A percentile compares a stretch with the other conserved stretches of the same genome.
Conservation (phyloP, 2,113 vertebrate genomes). For the Hippolais icterina region DNA sequence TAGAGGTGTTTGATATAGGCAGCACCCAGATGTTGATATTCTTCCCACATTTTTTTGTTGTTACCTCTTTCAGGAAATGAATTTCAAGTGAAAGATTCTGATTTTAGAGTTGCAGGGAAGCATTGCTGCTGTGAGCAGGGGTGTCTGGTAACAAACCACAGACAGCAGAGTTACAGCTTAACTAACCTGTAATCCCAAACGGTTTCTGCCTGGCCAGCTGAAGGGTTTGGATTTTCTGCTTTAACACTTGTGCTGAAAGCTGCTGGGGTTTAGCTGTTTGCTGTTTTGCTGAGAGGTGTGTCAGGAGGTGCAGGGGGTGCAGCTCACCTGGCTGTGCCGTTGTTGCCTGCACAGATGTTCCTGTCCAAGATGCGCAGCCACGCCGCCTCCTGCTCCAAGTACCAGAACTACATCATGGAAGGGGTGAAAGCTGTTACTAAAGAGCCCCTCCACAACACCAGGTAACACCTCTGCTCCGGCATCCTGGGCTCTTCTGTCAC, state of each 20-base stretch:
- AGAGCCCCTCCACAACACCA: constrained; percentile 81
- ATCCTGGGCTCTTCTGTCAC: background rate
- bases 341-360: constrained; percentile 76
- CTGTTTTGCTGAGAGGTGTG: fast-evolving
- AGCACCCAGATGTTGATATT: background rate
- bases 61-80: background rate
- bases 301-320: background rate
- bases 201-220: fast-evolving
- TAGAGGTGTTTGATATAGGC: background rate
- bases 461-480: constrained; percentile 67
- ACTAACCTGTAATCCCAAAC: background rate
- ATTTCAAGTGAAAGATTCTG: background rate
- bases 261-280: background rate
- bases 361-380: constrained; percentile 92
- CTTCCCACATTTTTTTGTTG: background rate
- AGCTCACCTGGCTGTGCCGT: background rate
- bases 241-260: background rate
- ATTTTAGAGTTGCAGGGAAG: background rate
- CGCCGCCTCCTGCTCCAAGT: constrained; percentile 87
- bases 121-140: background rate
- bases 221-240: background rate
- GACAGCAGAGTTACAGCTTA: background rate
- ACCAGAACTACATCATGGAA: constrained; percentile 93
- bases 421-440: constrained; percentile 89
- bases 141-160: background rate